Evolutionary conservation across 2,888 invertebrate species (phyloP).

Genomic region (Quadriops clusia): DNA sequence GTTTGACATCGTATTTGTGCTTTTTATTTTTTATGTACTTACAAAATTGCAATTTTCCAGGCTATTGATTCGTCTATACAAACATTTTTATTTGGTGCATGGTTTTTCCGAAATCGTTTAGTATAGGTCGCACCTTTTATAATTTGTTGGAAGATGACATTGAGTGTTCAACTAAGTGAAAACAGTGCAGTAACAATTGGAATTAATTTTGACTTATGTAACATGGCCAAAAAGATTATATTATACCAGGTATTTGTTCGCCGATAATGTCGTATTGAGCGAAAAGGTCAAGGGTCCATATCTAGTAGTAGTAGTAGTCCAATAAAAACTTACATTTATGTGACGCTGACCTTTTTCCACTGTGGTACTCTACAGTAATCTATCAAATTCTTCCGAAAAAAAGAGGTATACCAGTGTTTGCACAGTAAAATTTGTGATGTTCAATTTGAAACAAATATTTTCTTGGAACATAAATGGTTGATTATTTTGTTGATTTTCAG

Average conservation of each 20-base stretch:
- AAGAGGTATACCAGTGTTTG: slow-evolving; percentile 16
- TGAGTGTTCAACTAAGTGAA: slow-evolving; percentile 17
- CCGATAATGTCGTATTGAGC: slow-evolving; percentile 18
- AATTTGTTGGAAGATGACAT: slow-evolving; percentile 19
- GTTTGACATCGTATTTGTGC: slow-evolving; percentile 21
- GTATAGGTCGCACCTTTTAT: slow-evolving; percentile 20
- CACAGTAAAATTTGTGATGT: slow-evolving; percentile 17
- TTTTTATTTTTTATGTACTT: slow-evolving; percentile 22
- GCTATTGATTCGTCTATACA: slow-evolving; percentile 19
- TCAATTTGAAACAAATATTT: slow-evolving; percentile 18
- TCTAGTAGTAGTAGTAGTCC: slow-evolving; percentile 15
- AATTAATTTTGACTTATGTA: slow-evolving; percentile 16
- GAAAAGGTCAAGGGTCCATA: slow-evolving; percentile 16
- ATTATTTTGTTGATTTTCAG: slow-evolving; percentile 18
- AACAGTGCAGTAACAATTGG: slow-evolving; percentile 16
- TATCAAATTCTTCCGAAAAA: slow-evolving; percentile 16
- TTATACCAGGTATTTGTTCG: slow-evolving; percentile 13
- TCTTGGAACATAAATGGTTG: slow-evolving; percentile 18
- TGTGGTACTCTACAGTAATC: slow-evolving; percentile 15
- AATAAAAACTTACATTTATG: slow-evolving; percentile 15
- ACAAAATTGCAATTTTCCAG: slow-evolving; percentile 17
- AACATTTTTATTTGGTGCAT: slow-evolving; percentile 19
- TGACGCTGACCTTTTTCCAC: slow-evolving; percentile 11
- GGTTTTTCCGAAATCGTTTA: slow-evolving; percentile 20
- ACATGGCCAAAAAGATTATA: slow-evolving; percentile 14